phyloP scores from a whole-genome alignment of 2,797 vertebrate genomes.

The Delichon dasypus region DNA sequence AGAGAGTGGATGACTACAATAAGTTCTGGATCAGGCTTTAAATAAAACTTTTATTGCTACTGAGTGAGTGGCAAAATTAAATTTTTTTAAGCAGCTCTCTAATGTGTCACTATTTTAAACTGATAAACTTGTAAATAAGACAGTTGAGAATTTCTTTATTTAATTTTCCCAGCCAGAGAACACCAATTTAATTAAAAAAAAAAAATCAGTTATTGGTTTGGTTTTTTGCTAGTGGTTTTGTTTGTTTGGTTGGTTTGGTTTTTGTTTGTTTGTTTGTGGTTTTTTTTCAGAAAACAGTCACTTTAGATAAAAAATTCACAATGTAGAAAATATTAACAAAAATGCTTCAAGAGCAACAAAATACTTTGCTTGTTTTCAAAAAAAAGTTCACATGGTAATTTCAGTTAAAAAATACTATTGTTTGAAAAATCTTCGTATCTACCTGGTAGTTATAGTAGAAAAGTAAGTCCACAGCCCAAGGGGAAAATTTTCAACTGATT shows the following conservation, averaged over 20 bases:
- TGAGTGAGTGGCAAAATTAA: not conserved
- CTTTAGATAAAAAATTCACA: not conserved
- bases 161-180: not conserved
- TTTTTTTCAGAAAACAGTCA: not conserved
- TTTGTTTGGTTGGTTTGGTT: too few relatives aligned
- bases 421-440: not conserved
- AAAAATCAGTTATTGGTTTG: not conserved
- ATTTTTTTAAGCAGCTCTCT: not conserved
- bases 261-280: too few relatives aligned
- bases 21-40: not conserved
- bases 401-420: not conserved
- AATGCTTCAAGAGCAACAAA: not conserved
- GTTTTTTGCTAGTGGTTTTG: accelerated
- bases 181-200: not conserved
- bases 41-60: not conserved
- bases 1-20: not conserved
- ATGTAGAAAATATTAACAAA: not conserved
- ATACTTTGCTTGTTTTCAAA: not conserved
- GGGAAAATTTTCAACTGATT: not conserved
- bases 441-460: not conserved
- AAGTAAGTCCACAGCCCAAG: not conserved
- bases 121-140: not conserved
- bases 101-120: not conserved
- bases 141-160: not conserved
- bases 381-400: not conserved